Evolutionary conservation across 1,140 invertebrate genomes (phyloP), one percentile per base, ranked within the genome.

Genomic region (Triops longicaudatus): DNA sequence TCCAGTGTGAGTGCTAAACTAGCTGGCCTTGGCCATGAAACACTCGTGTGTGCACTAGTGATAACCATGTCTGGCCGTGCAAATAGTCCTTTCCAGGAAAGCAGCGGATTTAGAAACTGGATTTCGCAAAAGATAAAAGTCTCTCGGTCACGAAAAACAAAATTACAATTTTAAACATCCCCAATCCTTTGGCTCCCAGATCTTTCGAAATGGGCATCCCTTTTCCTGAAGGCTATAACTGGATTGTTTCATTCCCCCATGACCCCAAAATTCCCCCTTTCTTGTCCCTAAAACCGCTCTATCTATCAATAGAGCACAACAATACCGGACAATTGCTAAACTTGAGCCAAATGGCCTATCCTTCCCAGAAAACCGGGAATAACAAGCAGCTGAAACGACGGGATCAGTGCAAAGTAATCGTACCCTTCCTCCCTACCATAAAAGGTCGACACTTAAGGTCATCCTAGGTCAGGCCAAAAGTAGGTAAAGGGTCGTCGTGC

Each of bases 211-310:
- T 17, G 7, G 14, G 14, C 22, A 10, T 12, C 50, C n/a, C 50
- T 63, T n/a, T 37, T 63, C 50, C 50, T 63, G 50, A 17, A 63
- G 50, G 50, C 50, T 63, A 63, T 63, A 63, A 63, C 50, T 63
- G 50, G 50, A 63, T 63, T 63, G 3, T 63, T 63, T 63, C n/a
- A n/a, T 63, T 14, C 14, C 50, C 50, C 17, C 43, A 44, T 12
- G 17, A 44, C 17, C 43, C 50, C 50, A 5, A 22, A 63, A 63
- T 14, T 5, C 50, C 6, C 14, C 17, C 17, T 14, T 63, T 5
- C 22, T n/a, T 6, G 17, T 6, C 50, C 50, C 5, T 6, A 17
- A 63, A 22, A 22, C 50, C 7, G 50, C 50, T n/a, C 7, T n/a
- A 63, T n/a, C 7, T n/a, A 63, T n/a, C 50, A n/a, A 6, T 63